Conservation (phyloP, 2,797 vertebrate species). For the Lagodon rhomboides region DNA sequence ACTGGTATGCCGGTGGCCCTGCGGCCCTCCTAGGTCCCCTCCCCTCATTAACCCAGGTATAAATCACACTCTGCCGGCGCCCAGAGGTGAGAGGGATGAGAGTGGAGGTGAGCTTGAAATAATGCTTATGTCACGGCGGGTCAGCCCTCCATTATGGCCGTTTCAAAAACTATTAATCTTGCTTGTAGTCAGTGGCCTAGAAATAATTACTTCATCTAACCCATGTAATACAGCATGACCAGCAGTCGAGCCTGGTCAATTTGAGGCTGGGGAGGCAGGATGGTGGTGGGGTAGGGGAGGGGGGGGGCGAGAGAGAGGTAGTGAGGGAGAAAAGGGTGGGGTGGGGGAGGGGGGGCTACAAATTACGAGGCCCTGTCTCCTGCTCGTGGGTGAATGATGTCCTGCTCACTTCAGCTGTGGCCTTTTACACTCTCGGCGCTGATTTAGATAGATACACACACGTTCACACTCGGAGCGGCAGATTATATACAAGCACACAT, state of each 20-base stretch:
- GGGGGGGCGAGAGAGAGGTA: constrained; percentile 2
- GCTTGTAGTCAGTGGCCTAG: constrained; percentile 90
- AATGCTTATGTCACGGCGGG: constrained; percentile 92
- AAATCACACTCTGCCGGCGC: constrained; percentile 90
- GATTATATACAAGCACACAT: constrained; percentile 55
- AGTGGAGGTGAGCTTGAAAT: constrained; percentile 93
- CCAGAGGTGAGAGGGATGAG: constrained; percentile 93
- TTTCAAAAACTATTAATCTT: constrained; percentile 97
- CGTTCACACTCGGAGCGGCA: constrained; percentile 47
- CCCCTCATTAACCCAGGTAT: constrained; percentile 86
- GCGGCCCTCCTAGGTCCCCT: constrained; percentile 67
- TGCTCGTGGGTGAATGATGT: constrained; percentile 80
- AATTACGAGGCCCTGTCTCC: constrained; percentile 83
- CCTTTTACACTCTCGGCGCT: constrained; percentile 76
- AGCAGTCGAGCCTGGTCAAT: constrained; percentile 88
- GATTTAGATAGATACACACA: constrained; percentile 81
- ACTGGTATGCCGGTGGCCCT: constrained; percentile 60
- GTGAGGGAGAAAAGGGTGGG: neutral
- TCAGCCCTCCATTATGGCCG: constrained; percentile 94
- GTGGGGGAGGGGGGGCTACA: constrained; percentile 62
- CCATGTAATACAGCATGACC: constrained; percentile 89
- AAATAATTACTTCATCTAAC: constrained; percentile 95
- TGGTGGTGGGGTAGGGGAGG: constrained; percentile 15
- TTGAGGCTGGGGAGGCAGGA: constrained; percentile 76
- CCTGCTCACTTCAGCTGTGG: constrained; percentile 74